Conservation (phyloP, 2,797 vertebrate species). For the Sardinella longiceps region DNA sequence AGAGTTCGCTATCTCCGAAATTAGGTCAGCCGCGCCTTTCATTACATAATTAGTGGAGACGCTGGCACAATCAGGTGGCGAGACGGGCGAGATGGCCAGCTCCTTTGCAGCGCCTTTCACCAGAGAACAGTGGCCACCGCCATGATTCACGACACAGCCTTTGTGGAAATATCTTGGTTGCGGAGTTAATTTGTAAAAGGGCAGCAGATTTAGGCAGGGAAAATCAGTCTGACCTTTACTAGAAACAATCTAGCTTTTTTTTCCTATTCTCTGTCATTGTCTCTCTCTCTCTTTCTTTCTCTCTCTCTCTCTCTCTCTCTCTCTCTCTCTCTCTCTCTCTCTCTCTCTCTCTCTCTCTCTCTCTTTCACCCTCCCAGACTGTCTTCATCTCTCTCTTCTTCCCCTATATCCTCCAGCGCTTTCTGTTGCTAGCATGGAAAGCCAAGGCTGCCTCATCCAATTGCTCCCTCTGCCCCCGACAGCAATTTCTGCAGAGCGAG, state of each 20-base stretch:
- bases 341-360: slow-evolving; percentile 8
- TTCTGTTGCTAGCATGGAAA: neutral
- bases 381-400: neutral
- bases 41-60: slow-evolving; percentile 83
- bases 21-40: slow-evolving; percentile 79
- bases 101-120: slow-evolving; percentile 61
- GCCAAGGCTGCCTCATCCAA: neutral
- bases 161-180: slow-evolving; percentile 81
- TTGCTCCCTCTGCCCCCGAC: neutral
- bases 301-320: slow-evolving; percentile 5
- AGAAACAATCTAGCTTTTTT: slow-evolving; percentile 70
- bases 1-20: slow-evolving; percentile 77
- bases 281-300: slow-evolving; percentile 49
- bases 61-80: slow-evolving; percentile 59
- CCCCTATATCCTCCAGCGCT: neutral
- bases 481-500: slow-evolving; percentile 10
- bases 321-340: neutral
- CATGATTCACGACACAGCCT: slow-evolving; percentile 80
- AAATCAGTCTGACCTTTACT: slow-evolving; percentile 83
- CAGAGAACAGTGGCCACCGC: slow-evolving; percentile 73
- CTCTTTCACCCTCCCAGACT: slow-evolving; percentile 40
- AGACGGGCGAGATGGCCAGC: slow-evolving; percentile 51
- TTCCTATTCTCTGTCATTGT: slow-evolving; percentile 59
- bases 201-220: slow-evolving; percentile 82
- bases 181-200: slow-evolving; percentile 85